Percentiles rank a stretch among this genome's conserved stretches.
These are phyloP conservation scores for Rhynchopsitta pachyrhyncha DNA, from an alignment of 2,113 vertebrate species.

Conservation along the genomic window DNA sequence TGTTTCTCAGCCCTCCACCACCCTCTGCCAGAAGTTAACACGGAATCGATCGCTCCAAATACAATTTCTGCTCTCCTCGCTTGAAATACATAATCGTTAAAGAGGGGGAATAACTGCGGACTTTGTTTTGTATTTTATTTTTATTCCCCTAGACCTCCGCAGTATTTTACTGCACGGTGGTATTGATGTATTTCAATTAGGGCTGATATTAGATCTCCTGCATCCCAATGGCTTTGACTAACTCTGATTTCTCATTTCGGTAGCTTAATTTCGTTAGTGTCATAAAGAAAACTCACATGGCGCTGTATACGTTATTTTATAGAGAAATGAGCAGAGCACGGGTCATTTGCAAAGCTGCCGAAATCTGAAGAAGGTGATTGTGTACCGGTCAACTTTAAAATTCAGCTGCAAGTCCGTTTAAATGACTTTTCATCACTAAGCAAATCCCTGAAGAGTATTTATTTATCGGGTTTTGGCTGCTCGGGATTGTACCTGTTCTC, in stretches of 20 bases:
- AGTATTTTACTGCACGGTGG: neutral
- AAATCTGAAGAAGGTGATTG: neutral
- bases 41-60: accelerated
- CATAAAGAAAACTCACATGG: neutral
- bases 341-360: neutral
- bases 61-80: neutral
- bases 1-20: neutral
- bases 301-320: accelerated
- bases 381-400: neutral
- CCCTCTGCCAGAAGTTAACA: neutral
- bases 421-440: neutral
- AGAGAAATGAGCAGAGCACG: neutral
- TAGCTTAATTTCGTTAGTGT: neutral
- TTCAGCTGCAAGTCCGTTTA: neutral
- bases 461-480: neutral
- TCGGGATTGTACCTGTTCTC: neutral
- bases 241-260: neutral
- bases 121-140: neutral
- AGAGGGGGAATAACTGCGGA: neutral
- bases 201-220: neutral
- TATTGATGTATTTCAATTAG: neutral
- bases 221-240: neutral
- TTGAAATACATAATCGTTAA: neutral
- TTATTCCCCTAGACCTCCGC: neutral
- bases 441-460: neutral